Evolutionary conservation across 1,140 invertebrate genomes (phyloP).

Genomic region (Papilio machaon): DNA sequence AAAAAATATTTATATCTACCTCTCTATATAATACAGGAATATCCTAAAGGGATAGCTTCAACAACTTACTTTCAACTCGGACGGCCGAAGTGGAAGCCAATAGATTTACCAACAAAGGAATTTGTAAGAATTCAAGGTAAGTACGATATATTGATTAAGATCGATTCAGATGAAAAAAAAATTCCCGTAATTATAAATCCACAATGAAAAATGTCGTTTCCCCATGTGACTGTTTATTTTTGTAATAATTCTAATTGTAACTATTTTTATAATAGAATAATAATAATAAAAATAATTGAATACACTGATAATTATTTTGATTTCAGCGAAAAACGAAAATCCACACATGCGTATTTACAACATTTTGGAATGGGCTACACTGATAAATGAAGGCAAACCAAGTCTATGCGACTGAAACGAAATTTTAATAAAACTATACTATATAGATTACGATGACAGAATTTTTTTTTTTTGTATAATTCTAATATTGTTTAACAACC

Average conservation of each 20-base stretch:
- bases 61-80: conserved; percentile 66
- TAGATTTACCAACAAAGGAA: conserved; percentile 65
- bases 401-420: conserved; percentile 56
- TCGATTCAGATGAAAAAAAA: neutral
- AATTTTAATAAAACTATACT: neutral
- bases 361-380: conserved; percentile 68
- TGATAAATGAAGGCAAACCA: conserved; percentile 68
- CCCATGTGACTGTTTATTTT: too few relatives aligned
- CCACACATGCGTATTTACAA: conserved; percentile 70
- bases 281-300: too few relatives aligned
- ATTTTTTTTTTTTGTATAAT: neutral
- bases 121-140: conserved; percentile 63
- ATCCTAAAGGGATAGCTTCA: conserved; percentile 64
- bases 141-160: neutral
- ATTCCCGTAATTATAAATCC: too few relatives aligned
- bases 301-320: conserved; percentile 34
- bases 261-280: neutral
- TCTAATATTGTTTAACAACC: too few relatives aligned
- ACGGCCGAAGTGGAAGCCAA: conserved; percentile 64
- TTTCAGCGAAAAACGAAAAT: conserved; percentile 75
- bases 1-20: neutral
- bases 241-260: too few relatives aligned
- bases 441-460: neutral
- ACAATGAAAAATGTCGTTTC: too few relatives aligned
- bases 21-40: conserved; percentile 54